phyloP scores from a whole-genome alignment of 2,797 vertebrate genomes.

The Poeciliopsis turneri region DNA sequence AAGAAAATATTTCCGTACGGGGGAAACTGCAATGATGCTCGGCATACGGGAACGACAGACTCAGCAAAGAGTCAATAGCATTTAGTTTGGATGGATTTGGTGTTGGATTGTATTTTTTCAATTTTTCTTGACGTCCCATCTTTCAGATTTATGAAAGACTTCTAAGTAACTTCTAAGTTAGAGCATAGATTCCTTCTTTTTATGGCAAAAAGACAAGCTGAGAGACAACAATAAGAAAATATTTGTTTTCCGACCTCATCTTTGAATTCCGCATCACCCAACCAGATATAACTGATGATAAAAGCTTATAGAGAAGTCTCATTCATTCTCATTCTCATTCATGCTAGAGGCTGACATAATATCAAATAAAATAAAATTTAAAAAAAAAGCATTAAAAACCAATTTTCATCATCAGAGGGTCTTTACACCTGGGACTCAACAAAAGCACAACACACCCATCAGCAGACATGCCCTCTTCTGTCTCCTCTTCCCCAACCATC shows the following conservation, averaged over 20 bases:
- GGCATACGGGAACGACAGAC: conserved; percentile 17
- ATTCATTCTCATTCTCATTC: not conserved
- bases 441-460: conserved; percentile 31
- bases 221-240: not conserved
- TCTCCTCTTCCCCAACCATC: conserved; percentile 26
- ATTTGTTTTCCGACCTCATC: not conserved
- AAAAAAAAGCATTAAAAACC: not conserved
- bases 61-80: conserved; percentile 17
- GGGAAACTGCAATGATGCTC: conserved; percentile 22
- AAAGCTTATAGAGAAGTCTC: not conserved
- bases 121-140: not conserved
- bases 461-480: conserved; percentile 34
- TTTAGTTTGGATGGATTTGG: conserved; percentile 13
- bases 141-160: not conserved
- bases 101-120: not conserved
- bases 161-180: not conserved
- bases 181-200: not conserved
- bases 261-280: not conserved
- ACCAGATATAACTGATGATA: not conserved
- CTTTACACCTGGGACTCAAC: conserved; percentile 48
- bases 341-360: not conserved
- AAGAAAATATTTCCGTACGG: not conserved
- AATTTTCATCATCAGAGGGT: conserved; percentile 5
- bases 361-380: not conserved
- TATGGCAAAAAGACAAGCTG: not conserved